Evolutionary conservation across 2,888 invertebrate species (phyloP), one percentile per base, ranked within the genome.

Genomic region (Drosophila koepferae): DNA sequence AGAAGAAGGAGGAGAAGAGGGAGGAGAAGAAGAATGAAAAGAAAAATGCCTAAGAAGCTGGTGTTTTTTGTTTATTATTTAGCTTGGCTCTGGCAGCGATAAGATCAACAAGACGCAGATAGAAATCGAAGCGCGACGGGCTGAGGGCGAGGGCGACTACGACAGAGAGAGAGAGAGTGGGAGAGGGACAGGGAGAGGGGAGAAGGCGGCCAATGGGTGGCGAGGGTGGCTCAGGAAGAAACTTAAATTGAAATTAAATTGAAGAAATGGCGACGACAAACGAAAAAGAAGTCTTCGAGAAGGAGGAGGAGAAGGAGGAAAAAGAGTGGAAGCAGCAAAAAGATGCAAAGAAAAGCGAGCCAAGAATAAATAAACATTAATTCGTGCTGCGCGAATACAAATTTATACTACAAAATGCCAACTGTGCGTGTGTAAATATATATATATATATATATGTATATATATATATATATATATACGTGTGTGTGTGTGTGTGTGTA

Each of bases 351-450:
- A 67, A 65, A 71, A 68, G 63, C 73, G 64, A 81, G 76, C 71
- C 59, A 81, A 83, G 76, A 82, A 83, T 76, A 83, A 85, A 87
- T 74, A 88, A 74, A 83, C 74, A 82, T 68, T 76, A 59, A 76
- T 73, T 71, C 67, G 61, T 72, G 63, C 54, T 63, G 41, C 58
- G 36, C 74, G 70, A 68, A 74, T 65, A 70, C 60, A 63, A 66
- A 80, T 74, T 74, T 80, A 58, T 80, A 77, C 77, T 74, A 79
- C 63, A 79, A 74, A 74, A 23, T 70, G 49, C 46, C 43, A 55
- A 41, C 59, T 31, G 31, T 64, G 44, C 5, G 31, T 18, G 10
- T 31, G 59, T 54, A 10, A 23, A 28, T 28, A 28, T 28, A 28
- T 28, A 6, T 28, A 28, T 3, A 28, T 28, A 28, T 6, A 28